Evolutionary conservation across 2,113 vertebrate species (phyloP), one percentile per base, ranked within the genome.

Genomic region (Ivindomyrus marchei): DNA sequence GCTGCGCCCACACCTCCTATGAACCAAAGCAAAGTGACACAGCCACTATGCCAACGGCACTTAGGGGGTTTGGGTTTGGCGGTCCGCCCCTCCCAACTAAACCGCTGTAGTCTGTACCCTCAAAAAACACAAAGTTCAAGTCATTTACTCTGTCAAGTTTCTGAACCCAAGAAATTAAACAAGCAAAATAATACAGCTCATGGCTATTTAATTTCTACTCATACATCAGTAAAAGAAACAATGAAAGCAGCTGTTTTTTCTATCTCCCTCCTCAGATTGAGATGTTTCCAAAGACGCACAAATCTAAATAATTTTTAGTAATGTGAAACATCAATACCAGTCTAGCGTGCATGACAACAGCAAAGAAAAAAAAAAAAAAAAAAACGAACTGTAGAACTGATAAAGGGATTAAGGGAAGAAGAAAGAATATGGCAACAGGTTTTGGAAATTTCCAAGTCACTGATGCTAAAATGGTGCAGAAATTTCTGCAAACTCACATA

Each of bases 391-490:
- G 85, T 87, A 90, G 80, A 91, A 42, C 56, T 58, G 24, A 45
- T 42, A 42, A 89, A 88, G 15, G 80, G 89, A 90, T 90, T 47
- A 52, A 91, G 89, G 85, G 84, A 39, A 56, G 17, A 80, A 50
- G 3, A 49, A 62, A 46, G 88, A 88, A 56, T 39, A 92, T 90
- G 84, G 46, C 84, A 47, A 47, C 8, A 49, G 42, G 8, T 50
- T 53, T 53, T 92, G 93, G 94, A 92, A 93, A 93, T 92, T 93
- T 92, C 93, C 93, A 92, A 90, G 45, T 89, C 84, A 90, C 90
- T 90, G 77, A 74, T 90, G 90, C 92, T 90, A 92, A 70, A 90
- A 89, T 50, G 91, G 92, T 88, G 90, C 90, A 86, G 88, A 90
- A 91, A 89, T 89, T 74, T 70, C 90, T 74, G 50, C 74, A 58